Percentiles rank a stretch among this genome's conserved stretches.
These are phyloP conservation scores for Phrynocephalus forsythii DNA, from an alignment of 2,797 vertebrate genomes.

Conservation along the genomic window DNA sequence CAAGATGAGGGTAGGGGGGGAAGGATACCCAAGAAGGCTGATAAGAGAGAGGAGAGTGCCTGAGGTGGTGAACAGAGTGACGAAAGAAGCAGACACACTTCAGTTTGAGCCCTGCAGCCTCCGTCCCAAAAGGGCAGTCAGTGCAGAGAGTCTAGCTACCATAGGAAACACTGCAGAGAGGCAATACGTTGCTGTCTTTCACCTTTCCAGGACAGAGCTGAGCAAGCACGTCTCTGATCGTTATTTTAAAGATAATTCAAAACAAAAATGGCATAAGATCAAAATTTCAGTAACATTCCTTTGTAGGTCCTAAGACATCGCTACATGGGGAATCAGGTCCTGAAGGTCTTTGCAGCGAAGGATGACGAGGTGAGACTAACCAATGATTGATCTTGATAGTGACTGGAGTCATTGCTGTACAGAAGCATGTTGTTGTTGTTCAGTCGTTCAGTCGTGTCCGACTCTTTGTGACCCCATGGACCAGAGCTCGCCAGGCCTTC, in stretches of 20 bases:
- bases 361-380: slow-evolving; percentile 87
- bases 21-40: not conserved
- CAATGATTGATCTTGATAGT: no score
- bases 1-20: not conserved
- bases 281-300: slow-evolving; percentile 46
- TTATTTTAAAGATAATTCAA: slow-evolving; percentile 12
- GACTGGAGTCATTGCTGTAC: no score
- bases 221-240: not conserved
- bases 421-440: no score
- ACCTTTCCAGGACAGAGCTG: slow-evolving; percentile 7
- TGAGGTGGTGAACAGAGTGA: not conserved
- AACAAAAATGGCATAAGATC: slow-evolving; percentile 46
- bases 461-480: no score
- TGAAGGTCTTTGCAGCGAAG: slow-evolving; percentile 91
- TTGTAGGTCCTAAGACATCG: slow-evolving; percentile 86
- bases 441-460: no score
- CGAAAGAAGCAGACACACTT: not conserved
- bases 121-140: not conserved
- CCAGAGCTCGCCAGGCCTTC: no score
- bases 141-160: not conserved
- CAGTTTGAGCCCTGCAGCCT: not conserved
- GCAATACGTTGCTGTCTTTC: not conserved
- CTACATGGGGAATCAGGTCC: slow-evolving; percentile 89
- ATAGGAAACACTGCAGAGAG: not conserved
- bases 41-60: not conserved